Evolutionary conservation across 2,888 invertebrate genomes (phyloP).

Genomic region (Aphrophora alni): DNA sequence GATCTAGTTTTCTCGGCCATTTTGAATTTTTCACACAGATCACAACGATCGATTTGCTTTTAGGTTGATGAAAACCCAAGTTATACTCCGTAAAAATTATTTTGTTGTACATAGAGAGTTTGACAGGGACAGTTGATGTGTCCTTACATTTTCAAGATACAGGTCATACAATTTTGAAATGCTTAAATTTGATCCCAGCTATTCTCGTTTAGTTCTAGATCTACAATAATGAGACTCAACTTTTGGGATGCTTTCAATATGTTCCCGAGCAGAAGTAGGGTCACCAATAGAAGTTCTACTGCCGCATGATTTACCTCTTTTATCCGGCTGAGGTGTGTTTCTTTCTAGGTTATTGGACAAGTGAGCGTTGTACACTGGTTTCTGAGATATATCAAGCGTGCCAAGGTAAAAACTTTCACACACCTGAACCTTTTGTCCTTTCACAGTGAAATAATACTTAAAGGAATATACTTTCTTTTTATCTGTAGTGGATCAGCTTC

Average conservation of each 20-base stretch:
- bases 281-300: neutral
- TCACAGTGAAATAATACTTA: constrained; percentile 19
- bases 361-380: neutral
- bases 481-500: constrained; percentile 28
- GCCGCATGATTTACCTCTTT: constrained; percentile 6
- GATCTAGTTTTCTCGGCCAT: constrained; percentile 13
- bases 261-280: constrained; percentile 2
- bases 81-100: neutral
- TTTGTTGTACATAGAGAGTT: constrained; percentile 3
- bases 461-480: constrained; percentile 19
- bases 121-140: constrained; percentile 10
- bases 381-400: constrained; percentile 6
- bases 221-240: constrained; percentile 1
- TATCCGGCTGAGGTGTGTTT: constrained; percentile 2
- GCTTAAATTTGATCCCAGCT: neutral
- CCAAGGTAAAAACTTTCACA: neutral
- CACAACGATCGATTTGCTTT: neutral
- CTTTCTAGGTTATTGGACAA: neutral
- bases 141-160: constrained; percentile 4
- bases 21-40: constrained; percentile 9
- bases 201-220: neutral
- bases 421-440: constrained; percentile 4
- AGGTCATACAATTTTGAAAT: neutral
- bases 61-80: neutral
- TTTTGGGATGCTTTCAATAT: constrained; percentile 8